These are phyloP conservation scores for Cephalotes varians DNA, from an alignment of 2,888 invertebrate genomes.

Conservation along the genomic window DNA sequence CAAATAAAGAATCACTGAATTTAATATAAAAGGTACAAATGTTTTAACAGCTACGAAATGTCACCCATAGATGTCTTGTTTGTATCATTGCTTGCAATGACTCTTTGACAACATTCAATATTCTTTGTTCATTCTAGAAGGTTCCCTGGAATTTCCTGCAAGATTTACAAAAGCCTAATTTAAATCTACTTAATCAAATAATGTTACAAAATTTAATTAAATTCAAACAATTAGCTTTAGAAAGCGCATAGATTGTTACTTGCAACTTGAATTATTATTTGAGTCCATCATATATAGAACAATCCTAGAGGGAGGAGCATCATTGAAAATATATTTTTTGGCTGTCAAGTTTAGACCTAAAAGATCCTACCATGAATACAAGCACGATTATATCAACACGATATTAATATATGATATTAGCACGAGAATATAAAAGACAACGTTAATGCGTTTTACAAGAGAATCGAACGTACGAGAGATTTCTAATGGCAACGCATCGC, in stretches of 20 bases:
- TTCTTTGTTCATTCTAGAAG: constrained; percentile 45
- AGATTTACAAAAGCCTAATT: background rate
- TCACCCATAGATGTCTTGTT: constrained; percentile 52
- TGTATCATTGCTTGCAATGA: constrained; percentile 56
- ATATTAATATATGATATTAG: no score
- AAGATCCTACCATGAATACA: background rate
- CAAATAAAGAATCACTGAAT: constrained; percentile 11
- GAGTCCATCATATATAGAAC: background rate
- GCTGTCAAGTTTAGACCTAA: background rate
- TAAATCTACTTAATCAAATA: background rate
- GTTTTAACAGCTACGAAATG: constrained; percentile 57
- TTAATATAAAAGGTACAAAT: constrained; percentile 7
- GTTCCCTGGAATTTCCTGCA: constrained; percentile 3
- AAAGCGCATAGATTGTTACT: background rate
- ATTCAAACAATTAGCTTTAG: background rate
- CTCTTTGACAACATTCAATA: constrained; percentile 1
- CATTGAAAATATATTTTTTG: background rate
- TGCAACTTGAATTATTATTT: background rate
- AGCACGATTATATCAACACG: background rate
- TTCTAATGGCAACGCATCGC: constrained; percentile 68
- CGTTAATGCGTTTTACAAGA: background rate
- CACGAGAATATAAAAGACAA: background rate
- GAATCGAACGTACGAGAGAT: constrained; percentile 36
- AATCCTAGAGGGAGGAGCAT: background rate
- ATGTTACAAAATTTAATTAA: background rate